These are phyloP conservation scores for Anthopleura xanthogrammica DNA, from an alignment of 92 coral and sea anemone species.

Conservation along the genomic window DNA sequence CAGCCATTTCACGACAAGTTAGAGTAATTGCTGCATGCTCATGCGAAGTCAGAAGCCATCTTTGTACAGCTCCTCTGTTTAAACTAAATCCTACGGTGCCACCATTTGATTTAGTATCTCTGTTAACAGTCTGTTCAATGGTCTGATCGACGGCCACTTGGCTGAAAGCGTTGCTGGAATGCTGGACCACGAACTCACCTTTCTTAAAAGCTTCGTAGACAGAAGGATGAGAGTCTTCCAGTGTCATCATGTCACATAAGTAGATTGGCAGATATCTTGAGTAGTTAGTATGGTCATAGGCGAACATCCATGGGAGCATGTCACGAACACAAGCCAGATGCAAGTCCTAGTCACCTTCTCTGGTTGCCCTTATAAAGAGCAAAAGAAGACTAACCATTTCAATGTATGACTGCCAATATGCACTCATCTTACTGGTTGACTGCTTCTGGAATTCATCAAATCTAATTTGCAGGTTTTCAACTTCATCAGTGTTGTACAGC, in stretches of 20 bases:
- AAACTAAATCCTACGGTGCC: too few species aligned
- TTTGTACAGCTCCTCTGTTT: too few species aligned
- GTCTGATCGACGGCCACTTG: slow-evolving; percentile 36
- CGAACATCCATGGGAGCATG: slow-evolving; percentile 50
- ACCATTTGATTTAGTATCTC: too few species aligned
- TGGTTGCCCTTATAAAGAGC: slow-evolving; percentile 25
- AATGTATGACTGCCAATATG: slow-evolving; percentile 45
- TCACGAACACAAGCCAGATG: slow-evolving; percentile 29
- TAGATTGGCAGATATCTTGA: slow-evolving; percentile 37
- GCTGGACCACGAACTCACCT: slow-evolving; percentile 40
- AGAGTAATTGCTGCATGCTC: too few species aligned
- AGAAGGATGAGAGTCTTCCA: slow-evolving; percentile 40
- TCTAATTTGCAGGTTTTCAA: neutral
- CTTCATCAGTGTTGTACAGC: slow-evolving; percentile 11
- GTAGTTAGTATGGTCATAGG: slow-evolving; percentile 38
- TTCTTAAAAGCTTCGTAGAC: slow-evolving; percentile 22
- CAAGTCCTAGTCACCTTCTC: slow-evolving; percentile 43
- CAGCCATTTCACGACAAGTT: too few species aligned
- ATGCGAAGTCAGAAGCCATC: too few species aligned
- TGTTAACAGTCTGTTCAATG: too few species aligned
- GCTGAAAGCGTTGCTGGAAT: slow-evolving; percentile 16
- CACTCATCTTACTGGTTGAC: slow-evolving; percentile 37
- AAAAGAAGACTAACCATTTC: slow-evolving; percentile 41
- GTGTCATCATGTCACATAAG: slow-evolving; percentile 38
- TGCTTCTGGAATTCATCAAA: too few species aligned